Percentiles rank a stretch among this genome's conserved stretches.
phyloP scores from a whole-genome alignment of 2,797 vertebrate genomes.

The Enteromius fasciolatus region DNA sequence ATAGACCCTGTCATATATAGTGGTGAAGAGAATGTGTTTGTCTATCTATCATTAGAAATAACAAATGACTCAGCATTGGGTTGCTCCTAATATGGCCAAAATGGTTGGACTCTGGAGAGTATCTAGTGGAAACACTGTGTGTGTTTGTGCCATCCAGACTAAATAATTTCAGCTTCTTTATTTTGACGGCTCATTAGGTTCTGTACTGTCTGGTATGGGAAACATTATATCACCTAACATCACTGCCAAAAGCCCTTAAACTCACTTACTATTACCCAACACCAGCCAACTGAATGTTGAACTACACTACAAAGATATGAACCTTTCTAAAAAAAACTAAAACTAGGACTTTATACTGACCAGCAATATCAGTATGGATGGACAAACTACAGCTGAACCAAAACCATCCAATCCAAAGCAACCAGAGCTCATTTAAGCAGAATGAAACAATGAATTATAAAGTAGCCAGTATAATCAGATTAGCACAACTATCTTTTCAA shows the following conservation, averaged over 20 bases:
- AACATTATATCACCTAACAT: slow-evolving; percentile 11
- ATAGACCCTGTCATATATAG: neutral
- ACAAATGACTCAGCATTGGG: neutral
- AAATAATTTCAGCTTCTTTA: neutral
- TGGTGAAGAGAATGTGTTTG: neutral
- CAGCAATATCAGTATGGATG: neutral
- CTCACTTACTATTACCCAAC: neutral
- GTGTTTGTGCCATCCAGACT: slow-evolving; percentile 22
- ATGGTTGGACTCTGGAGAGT: slow-evolving; percentile 8
- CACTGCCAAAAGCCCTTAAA: slow-evolving; percentile 22
- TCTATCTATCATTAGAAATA: slow-evolving; percentile 16
- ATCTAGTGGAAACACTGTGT: neutral
- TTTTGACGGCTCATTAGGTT: slow-evolving; percentile 4
- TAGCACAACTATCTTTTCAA: neutral
- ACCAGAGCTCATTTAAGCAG: neutral
- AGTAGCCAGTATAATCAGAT: neutral
- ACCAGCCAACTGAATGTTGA: neutral
- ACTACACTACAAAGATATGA: neutral
- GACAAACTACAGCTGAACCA: neutral
- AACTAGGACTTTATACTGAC: neutral
- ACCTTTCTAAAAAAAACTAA: neutral
- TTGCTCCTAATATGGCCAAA: slow-evolving; percentile 20
- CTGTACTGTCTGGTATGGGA: slow-evolving; percentile 15
- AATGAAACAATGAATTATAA: neutral
- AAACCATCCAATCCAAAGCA: neutral